A percentile compares a stretch with the other conserved stretches of the same genome.
Evolutionary conservation across 2,888 invertebrate species (phyloP).

Genomic region (Limnephilus lunatus): DNA sequence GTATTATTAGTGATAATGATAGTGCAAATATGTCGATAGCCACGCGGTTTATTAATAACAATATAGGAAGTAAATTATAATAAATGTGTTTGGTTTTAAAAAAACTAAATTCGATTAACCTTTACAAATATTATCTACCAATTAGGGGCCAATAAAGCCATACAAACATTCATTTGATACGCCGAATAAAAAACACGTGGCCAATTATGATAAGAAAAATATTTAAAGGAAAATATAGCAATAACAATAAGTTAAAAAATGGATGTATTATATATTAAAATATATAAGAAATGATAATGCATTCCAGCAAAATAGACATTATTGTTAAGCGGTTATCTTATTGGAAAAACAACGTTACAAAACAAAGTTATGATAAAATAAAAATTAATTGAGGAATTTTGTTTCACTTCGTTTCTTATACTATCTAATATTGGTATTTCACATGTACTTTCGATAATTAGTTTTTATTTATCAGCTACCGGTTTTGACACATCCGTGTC

Average conservation of each 20-base stretch:
- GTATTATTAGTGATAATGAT: not conserved
- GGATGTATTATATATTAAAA: not conserved
- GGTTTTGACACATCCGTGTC: too few relatives aligned
- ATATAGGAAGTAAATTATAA: not conserved
- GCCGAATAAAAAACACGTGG: not conserved
- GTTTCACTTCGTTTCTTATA: not conserved
- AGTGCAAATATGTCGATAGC: not conserved
- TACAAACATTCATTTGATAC: not conserved
- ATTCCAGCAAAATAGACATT: not conserved
- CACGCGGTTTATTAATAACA: not conserved
- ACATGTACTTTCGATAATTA: too few relatives aligned
- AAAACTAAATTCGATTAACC: not conserved
- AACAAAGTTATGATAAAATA: too few relatives aligned
- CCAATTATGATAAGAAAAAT: not conserved
- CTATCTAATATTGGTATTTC: not conserved
- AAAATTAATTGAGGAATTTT: not conserved
- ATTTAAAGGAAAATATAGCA: not conserved
- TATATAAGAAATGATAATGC: not conserved
- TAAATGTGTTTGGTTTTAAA: not conserved
- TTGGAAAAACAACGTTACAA: too few relatives aligned
- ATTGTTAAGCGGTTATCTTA: not conserved
- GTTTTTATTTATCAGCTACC: too few relatives aligned
- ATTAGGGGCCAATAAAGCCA: not conserved
- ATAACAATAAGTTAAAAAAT: not conserved
- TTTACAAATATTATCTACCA: not conserved